A percentile compares a stretch with the other conserved stretches of the same genome.
Evolutionary conservation across 2,888 invertebrate genomes (phyloP).

Genomic region (Drepana falcataria): DNA sequence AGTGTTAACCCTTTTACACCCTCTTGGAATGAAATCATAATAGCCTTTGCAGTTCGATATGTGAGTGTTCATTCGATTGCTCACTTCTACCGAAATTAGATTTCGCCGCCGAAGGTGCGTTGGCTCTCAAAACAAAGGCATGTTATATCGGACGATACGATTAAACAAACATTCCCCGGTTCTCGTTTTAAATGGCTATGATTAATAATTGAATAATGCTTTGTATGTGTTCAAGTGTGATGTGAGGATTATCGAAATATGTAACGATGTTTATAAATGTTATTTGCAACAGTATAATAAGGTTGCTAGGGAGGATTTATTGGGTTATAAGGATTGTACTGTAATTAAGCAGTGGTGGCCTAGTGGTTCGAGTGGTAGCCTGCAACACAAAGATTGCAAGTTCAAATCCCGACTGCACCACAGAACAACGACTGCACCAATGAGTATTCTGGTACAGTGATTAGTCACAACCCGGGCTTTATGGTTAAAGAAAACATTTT

Average conservation of each 20-base stretch:
- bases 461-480: no score
- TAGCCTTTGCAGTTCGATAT: slow-evolving; percentile 11
- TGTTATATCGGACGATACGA: slow-evolving; percentile 21
- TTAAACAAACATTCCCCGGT: slow-evolving; percentile 29
- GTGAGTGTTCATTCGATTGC: slow-evolving; percentile 23
- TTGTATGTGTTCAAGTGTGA: neutral
- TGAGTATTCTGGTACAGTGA: no score
- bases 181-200: slow-evolving; percentile 8
- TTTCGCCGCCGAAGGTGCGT: slow-evolving; percentile 30
- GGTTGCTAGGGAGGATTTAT: no score
- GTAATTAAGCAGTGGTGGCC: no score
- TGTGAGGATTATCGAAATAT: neutral
- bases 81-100: slow-evolving; percentile 30
- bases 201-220: neutral
- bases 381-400: no score
- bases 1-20: neutral
- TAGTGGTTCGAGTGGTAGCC: no score
- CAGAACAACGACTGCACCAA: no score
- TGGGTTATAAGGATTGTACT: no score
- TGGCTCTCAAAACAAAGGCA: slow-evolving; percentile 32
- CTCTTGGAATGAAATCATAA: slow-evolving; percentile 21
- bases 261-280: no score
- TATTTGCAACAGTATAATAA: no score
- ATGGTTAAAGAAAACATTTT: no score
- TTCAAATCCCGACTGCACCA: no score